Base-by-base conservation (phyloP, 2,113 vertebrate genomes). In the Melanerpes formicivorus region DNA sequence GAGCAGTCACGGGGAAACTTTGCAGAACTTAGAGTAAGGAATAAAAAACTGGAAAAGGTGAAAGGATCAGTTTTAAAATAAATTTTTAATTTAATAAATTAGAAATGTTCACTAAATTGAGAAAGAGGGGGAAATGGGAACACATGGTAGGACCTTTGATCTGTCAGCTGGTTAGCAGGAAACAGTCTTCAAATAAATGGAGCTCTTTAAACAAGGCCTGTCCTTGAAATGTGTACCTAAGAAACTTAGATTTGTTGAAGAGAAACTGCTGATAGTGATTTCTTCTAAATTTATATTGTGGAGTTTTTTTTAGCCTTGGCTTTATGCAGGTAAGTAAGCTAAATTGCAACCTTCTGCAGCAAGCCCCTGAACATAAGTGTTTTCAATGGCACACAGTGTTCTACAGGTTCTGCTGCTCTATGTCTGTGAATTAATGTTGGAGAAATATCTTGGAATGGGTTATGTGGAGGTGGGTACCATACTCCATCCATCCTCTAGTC, bases 91-190 rank as follows among this genome's bases (percentile, higher is more conserved):
- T 26, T 59, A 70, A 27, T 88, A 48, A 59, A 48, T 75, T 55
- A 59, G 13, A 46, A 67, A 37, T 59, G 70, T 74, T 89, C 7
- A 17, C 42, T 18, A 18, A 71, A 22, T 66, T 84, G 52, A 69
- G 71, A 75, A 93, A 83, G 66, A 81, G 42, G 18, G 32, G 5
- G 6, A 81, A 95, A 84, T 50, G 12, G 59, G 56, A 93, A 66
- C 55, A 88, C 90, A 50, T 84, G 2, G 37, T 67, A 55, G 32
- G 42, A 90, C 93, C 81, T 96, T 95, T 94, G 93, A 89, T 91
- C 79, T 90, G 89, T 96, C 90, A 95, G 94, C 85, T 95, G 95
- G 95, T 80, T 82, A 92, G 95, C 79, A 92, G 93, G 89, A 87
- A 93, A 80, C 69, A 72, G 48, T 65, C 64, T 87, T 94, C 72